phyloP scores from a whole-genome alignment of 2,888 invertebrate genomes.

The Lasius fuliginosus region DNA sequence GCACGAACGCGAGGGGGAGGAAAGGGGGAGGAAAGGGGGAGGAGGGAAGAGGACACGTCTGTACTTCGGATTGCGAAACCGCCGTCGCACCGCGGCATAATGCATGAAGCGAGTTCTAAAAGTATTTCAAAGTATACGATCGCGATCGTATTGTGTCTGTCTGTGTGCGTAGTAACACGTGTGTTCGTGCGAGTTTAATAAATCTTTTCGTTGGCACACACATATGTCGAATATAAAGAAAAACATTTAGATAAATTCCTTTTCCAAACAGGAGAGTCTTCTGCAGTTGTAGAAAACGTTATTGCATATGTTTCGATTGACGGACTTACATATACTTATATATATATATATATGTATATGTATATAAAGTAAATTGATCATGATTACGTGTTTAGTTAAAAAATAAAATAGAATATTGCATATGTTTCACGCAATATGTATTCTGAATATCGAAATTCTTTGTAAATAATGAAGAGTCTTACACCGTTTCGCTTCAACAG shows the following conservation, averaged over 20 bases:
- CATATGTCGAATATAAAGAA: not conserved
- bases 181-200: not conserved
- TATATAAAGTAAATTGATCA: no score
- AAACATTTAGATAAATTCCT: not conserved
- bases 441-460: not conserved
- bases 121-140: slow-evolving; percentile 9
- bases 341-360: no score
- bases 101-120: slow-evolving; percentile 46
- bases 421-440: not conserved
- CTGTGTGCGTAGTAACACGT: no score
- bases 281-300: not conserved
- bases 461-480: not conserved
- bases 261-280: not conserved
- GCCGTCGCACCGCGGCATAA: slow-evolving; percentile 34
- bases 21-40: not conserved
- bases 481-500: not conserved
- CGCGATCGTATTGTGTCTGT: not conserved
- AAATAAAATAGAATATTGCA: no score
- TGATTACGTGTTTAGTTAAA: not conserved
- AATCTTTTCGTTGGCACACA: not conserved
- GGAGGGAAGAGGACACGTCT: slow-evolving; percentile 1
- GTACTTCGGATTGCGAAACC: slow-evolving; percentile 52
- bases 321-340: no score
- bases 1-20: slow-evolving; percentile 32
- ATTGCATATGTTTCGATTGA: not conserved